These are phyloP conservation scores for Melanotaenia parkinsoni DNA, from an alignment of 2,797 vertebrate genomes.

Conservation along the genomic window DNA sequence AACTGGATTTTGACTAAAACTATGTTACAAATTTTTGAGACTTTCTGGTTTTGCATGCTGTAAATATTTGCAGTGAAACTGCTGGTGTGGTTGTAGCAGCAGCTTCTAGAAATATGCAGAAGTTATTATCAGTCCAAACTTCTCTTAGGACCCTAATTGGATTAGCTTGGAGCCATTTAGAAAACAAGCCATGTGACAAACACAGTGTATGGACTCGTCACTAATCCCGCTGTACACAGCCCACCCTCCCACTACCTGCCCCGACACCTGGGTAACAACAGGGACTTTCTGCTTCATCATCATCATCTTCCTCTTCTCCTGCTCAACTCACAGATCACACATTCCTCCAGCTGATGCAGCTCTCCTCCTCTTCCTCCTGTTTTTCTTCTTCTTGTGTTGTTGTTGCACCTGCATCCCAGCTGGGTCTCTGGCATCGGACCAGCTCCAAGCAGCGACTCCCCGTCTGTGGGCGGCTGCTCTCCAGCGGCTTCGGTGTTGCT, in stretches of 20 bases:
- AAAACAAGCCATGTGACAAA: neutral
- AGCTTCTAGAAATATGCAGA: too few species aligned
- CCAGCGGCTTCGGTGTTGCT: slow-evolving; percentile 7
- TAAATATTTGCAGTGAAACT: too few species aligned
- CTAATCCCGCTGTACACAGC: neutral
- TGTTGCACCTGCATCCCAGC: slow-evolving; percentile 27
- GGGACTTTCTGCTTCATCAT: neutral
- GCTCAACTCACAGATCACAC: neutral
- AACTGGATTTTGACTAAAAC: too few species aligned
- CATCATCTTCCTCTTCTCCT: neutral
- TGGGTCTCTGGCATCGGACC: slow-evolving; percentile 15
- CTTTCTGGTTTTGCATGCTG: too few species aligned
- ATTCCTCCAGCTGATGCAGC: neutral
- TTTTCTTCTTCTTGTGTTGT: neutral
- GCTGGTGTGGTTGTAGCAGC: too few species aligned
- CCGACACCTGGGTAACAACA: slow-evolving; percentile 2
- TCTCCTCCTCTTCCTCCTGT: neutral
- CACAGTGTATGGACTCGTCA: neutral
- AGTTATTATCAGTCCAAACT: neutral
- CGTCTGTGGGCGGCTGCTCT: neutral
- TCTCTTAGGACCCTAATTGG: neutral
- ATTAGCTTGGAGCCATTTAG: neutral
- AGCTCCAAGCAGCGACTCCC: neutral
- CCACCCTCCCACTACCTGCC: neutral
- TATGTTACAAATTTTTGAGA: too few species aligned